Evolutionary conservation across 2,113 vertebrate species (phyloP).

Genomic region (Platycercus adscitus): DNA sequence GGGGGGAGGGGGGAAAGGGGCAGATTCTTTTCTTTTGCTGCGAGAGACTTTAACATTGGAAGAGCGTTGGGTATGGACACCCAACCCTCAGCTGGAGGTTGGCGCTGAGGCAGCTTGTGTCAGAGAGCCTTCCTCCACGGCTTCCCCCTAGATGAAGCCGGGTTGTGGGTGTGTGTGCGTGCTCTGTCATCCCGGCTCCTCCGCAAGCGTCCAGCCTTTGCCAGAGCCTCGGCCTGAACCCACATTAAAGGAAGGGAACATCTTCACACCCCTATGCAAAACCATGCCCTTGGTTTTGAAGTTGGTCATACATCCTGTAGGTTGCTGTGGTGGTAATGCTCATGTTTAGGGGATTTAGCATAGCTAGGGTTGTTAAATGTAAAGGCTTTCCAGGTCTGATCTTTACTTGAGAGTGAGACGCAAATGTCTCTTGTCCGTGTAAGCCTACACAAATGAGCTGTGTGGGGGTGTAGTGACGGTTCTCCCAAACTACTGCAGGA

Average conservation of each 20-base stretch:
- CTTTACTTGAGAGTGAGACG: background rate
- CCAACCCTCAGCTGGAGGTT: accelerated
- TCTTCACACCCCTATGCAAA: background rate
- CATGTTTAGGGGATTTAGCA: accelerated
- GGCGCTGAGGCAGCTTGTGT: background rate
- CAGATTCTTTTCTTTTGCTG: accelerated
- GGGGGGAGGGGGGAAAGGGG: accelerated
- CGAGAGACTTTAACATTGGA: accelerated
- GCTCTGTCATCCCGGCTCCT: background rate
- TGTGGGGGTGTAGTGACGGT: too few relatives aligned
- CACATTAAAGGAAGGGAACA: accelerated
- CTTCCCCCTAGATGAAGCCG: accelerated
- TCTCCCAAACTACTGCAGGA: background rate
- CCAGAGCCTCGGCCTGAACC: accelerated
- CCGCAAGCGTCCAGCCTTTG: background rate
- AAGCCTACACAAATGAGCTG: background rate
- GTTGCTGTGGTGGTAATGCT: accelerated
- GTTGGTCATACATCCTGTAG: accelerated
- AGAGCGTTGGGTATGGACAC: too few relatives aligned
- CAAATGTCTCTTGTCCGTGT: accelerated
- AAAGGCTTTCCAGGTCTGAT: background rate
- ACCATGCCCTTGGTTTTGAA: background rate
- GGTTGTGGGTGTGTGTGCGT: too few relatives aligned
- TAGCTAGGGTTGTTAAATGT: background rate
- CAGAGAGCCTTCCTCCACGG: background rate